A percentile compares a stretch with the other conserved stretches of the same genome.
Conservation (phyloP, 2,113 vertebrate species). For the Arothron firmamentum region DNA sequence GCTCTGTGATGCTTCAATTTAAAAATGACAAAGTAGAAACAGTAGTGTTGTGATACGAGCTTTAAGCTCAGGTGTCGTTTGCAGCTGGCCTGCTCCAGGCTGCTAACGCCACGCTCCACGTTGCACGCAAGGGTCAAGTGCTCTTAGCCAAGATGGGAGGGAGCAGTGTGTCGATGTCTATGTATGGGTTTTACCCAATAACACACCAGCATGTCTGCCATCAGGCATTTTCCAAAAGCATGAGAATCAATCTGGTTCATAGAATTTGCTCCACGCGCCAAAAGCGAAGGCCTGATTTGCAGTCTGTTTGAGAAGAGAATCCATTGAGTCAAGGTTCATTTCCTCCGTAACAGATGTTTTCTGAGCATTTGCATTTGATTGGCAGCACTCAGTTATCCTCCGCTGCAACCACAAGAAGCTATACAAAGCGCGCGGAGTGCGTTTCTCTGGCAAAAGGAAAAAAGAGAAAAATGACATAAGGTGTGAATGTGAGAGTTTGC, state of each 20-base stretch:
- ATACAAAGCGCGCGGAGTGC: too few relatives aligned
- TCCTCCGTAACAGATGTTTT: slow-evolving; percentile 13
- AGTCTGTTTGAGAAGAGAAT: slow-evolving; percentile 24
- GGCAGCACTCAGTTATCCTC: slow-evolving; percentile 18
- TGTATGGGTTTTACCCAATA: slow-evolving; percentile 32
- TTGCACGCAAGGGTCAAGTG: slow-evolving; percentile 38
- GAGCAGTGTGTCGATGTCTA: slow-evolving; percentile 21
- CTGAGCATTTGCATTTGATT: slow-evolving; percentile 25
- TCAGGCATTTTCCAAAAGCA: slow-evolving; percentile 17
- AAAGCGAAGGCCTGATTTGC: slow-evolving; percentile 28
- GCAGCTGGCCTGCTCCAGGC: slow-evolving; percentile 33
- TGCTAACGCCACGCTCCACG: slow-evolving; percentile 54
- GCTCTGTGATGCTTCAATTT: slow-evolving; percentile 49
- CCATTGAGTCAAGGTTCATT: slow-evolving; percentile 25
- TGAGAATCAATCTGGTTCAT: slow-evolving; percentile 26
- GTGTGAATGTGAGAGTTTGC: too few relatives aligned
- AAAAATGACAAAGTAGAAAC: slow-evolving; percentile 54
- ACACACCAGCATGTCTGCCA: slow-evolving; percentile 4
- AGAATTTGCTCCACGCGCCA: slow-evolving; percentile 12
- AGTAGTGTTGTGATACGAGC: slow-evolving; percentile 52
- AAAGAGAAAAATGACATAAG: too few relatives aligned
- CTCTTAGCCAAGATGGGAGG: slow-evolving; percentile 41
- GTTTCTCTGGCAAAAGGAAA: too few relatives aligned
- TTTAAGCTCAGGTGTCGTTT: slow-evolving; percentile 61
- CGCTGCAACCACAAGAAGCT: too few relatives aligned